Evolutionary conservation across 2,113 vertebrate genomes (phyloP).

Genomic region (Epinephelus moara): DNA sequence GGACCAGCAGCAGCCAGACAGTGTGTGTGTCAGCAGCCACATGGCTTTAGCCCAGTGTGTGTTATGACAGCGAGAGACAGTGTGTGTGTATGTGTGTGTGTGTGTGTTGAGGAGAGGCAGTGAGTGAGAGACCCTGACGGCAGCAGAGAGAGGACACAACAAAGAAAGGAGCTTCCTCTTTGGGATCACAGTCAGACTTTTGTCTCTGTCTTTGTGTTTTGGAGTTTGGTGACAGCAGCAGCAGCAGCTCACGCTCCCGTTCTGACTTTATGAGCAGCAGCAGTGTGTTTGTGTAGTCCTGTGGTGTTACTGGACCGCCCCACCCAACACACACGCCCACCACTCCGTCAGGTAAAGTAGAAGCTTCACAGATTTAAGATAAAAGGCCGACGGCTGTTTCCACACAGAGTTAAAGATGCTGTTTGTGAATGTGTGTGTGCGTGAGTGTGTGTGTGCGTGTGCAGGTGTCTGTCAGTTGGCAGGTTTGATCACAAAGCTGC

Average conservation of each 20-base stretch:
- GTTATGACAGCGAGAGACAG: conserved; percentile 49
- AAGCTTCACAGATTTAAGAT: not conserved
- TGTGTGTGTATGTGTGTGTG: conserved; percentile 2
- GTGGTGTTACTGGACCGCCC: conserved; percentile 34
- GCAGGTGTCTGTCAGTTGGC: conserved; percentile 7
- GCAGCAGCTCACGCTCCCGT: conserved; percentile 12
- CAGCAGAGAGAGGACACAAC: conserved; percentile 15
- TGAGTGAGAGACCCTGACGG: conserved; percentile 39
- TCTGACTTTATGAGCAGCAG: conserved; percentile 34
- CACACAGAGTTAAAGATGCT: not conserved
- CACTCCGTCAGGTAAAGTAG: conserved; percentile 57
- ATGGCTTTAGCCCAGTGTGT: conserved; percentile 68
- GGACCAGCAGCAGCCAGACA: conserved; percentile 53
- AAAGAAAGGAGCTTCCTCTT: conserved; percentile 41
- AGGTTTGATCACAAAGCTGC: conserved; percentile 6
- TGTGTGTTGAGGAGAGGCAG: conserved; percentile 1
- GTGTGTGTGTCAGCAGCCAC: conserved; percentile 75
- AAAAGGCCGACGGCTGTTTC: not conserved
- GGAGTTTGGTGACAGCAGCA: conserved; percentile 29
- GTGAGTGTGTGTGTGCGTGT: not conserved
- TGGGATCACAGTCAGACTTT: conserved; percentile 30
- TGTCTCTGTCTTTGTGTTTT: conserved; percentile 18
- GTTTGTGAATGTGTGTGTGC: no score
- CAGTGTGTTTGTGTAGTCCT: conserved; percentile 26
- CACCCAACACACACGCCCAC: conserved; percentile 10